Conservation (phyloP, 2,888 invertebrate genomes). For the Camptogramma bilineatum region DNA sequence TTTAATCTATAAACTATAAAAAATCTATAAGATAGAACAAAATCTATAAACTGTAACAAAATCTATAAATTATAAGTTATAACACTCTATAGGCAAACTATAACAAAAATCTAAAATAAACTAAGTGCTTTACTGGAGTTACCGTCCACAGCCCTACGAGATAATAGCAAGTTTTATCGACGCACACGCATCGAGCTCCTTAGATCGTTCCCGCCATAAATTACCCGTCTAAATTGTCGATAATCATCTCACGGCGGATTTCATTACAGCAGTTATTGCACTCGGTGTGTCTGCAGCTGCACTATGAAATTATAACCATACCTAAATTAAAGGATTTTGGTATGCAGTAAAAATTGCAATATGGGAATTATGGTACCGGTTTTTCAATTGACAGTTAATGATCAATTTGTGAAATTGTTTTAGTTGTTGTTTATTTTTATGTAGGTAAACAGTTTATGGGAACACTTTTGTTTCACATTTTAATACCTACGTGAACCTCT, state of each 20-base stretch:
- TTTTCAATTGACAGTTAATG: constrained; percentile 20
- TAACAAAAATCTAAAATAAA: not conserved
- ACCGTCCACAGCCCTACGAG: constrained; percentile 39
- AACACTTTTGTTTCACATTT: too few species aligned
- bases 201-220: constrained; percentile 69
- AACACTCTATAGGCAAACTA: too few species aligned
- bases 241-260: constrained; percentile 73
- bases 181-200: constrained; percentile 67
- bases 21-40: too few species aligned
- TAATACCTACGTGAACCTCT: too few species aligned
- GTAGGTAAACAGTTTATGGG: not conserved
- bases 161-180: constrained; percentile 74
- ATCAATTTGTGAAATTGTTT: constrained; percentile 11
- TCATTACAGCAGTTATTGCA: constrained; percentile 59
- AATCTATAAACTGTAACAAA: too few species aligned
- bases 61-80: too few species aligned
- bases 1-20: too few species aligned
- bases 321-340: constrained; percentile 14
- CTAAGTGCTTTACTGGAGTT: not conserved
- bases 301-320: constrained; percentile 24
- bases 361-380: constrained; percentile 4
- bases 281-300: constrained; percentile 38
- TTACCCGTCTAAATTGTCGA: constrained; percentile 71
- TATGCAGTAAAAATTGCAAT: constrained; percentile 19
- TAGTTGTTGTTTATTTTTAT: not conserved